A percentile compares a stretch with the other conserved stretches of the same genome.
Conservation (phyloP, 30 jellyfish, hydroid and myxozoan genomes). For the Aurelia sp. region DNA sequence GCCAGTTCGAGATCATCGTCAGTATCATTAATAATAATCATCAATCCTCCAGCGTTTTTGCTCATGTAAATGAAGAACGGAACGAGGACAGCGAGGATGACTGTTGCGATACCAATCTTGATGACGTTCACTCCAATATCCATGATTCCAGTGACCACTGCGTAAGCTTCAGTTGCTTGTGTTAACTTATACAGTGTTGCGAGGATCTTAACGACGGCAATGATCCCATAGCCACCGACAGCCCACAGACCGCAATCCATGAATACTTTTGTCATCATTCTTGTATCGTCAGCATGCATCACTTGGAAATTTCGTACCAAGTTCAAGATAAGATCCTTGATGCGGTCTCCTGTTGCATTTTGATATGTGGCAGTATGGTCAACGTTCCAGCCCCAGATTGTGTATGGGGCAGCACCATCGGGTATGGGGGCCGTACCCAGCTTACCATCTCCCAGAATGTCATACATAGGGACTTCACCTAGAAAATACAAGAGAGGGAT, state of each 20-base stretch:
- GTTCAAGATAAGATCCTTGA: conserved; percentile 27
- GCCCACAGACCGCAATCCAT: conserved; percentile 41
- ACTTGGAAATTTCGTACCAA: conserved; percentile 32
- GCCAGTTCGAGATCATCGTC: conserved; percentile 30
- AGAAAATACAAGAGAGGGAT: neutral
- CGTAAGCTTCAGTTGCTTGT: conserved; percentile 71
- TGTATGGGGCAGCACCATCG: conserved; percentile 27
- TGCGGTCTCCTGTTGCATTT: conserved; percentile 29
- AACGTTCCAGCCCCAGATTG: conserved; percentile 47
- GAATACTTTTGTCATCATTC: conserved; percentile 28
- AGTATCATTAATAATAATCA: conserved; percentile 16
- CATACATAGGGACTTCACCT: conserved; percentile 40
- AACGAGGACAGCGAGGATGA: conserved; percentile 11
- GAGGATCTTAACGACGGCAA: conserved; percentile 20
- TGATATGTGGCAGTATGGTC: conserved; percentile 30
- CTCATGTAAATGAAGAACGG: conserved; percentile 6
- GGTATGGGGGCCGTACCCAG: conserved; percentile 14
- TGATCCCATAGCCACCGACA: conserved; percentile 16
- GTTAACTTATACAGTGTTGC: conserved; percentile 1
- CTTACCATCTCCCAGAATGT: conserved; percentile 19
- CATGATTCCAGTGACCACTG: conserved; percentile 79
- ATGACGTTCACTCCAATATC: conserved; percentile 57
- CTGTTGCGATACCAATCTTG: conserved; percentile 32
- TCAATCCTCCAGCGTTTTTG: conserved; percentile 9
- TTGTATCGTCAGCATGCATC: conserved; percentile 12